Evolutionary conservation across 2,113 vertebrate genomes (phyloP).

Genomic region (pig (Sus scrofa)): T2T-Sscrofa CM000819.6:4948501-4949000

Average conservation of each 20-base stretch:
- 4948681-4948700: neutral
- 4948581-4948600: neutral
- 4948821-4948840: neutral
- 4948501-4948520: neutral
- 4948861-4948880: neutral
- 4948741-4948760: neutral
- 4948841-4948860: neutral
- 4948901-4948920: neutral
- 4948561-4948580: neutral
- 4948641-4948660: neutral
- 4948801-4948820: neutral
- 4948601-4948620: neutral
- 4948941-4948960: constrained; percentile 27
- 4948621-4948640: neutral
- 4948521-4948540: neutral
- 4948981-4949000: constrained; percentile 38
- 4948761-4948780: neutral
- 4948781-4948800: neutral
- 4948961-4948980: neutral
- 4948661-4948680: too few relatives aligned
- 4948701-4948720: neutral
- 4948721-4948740: neutral
- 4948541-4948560: neutral
- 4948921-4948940: constrained; percentile 35
- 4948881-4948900: constrained; percentile 26